Percentiles rank a stretch among this genome's conserved stretches.
phyloP scores from a whole-genome alignment of 1,140 invertebrate genomes.

The Medauroidea extradentata region DNA sequence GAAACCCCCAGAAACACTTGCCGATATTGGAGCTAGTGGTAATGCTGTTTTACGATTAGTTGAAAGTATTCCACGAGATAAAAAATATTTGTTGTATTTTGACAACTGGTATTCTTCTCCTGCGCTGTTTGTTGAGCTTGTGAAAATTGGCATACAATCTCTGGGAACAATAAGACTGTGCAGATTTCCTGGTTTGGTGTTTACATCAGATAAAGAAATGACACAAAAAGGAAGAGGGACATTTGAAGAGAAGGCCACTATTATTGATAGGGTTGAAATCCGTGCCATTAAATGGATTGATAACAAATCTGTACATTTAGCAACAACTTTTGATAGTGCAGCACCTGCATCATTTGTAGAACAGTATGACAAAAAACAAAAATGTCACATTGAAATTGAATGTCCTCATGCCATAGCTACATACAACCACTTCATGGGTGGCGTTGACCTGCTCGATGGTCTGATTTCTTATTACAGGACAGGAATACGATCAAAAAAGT shows the following conservation, averaged over 20 bases:
- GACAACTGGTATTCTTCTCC: conserved; percentile 37
- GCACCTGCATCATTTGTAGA: conserved; percentile 22
- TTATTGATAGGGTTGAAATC: neutral
- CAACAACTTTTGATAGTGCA: conserved; percentile 10
- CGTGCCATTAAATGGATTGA: conserved; percentile 4
- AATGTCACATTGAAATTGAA: neutral
- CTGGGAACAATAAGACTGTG: conserved; percentile 26
- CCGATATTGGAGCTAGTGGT: neutral
- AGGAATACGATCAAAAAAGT: neutral
- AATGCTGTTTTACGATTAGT: neutral
- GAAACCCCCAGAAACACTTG: neutral
- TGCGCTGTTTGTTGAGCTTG: conserved; percentile 22
- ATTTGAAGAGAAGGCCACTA: neutral
- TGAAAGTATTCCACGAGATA: neutral
- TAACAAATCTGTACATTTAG: neutral
- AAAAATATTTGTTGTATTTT: conserved; percentile 24
- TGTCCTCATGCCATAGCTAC: neutral
- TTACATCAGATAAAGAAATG: conserved; percentile 18
- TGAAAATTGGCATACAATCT: conserved; percentile 26
- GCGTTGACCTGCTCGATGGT: neutral
- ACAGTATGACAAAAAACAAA: conserved; percentile 13
- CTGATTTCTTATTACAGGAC: neutral
- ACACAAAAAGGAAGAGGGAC: neutral
- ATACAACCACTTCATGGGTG: conserved; percentile 3
- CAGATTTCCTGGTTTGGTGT: conserved; percentile 18